These are phyloP conservation scores for Cottoperca gobio DNA, from an alignment of 2,797 vertebrate genomes.

Conservation along the genomic window DNA sequence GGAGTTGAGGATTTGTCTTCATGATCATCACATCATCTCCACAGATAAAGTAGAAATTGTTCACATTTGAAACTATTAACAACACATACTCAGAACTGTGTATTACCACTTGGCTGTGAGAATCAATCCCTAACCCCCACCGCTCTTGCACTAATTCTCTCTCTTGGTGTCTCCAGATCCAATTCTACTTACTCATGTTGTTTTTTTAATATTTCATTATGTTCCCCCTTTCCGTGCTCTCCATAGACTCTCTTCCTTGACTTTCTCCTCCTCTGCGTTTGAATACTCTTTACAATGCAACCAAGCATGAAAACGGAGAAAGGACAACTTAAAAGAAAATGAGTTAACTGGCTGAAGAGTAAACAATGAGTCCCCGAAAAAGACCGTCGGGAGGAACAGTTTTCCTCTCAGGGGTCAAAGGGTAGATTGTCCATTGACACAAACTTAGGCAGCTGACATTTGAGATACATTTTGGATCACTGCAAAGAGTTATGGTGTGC, in stretches of 20 bases:
- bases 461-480: conserved; percentile 52
- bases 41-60: neutral
- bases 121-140: neutral
- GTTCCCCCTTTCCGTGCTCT: neutral
- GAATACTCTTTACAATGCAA: conserved; percentile 20
- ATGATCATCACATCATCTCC: conserved; percentile 33
- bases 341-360: conserved; percentile 62
- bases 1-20: neutral
- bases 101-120: neutral
- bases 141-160: neutral
- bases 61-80: neutral
- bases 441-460: conserved; percentile 66
- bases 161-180: conserved; percentile 8
- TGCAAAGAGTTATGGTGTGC: conserved; percentile 28
- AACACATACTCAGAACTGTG: neutral
- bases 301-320: conserved; percentile 45
- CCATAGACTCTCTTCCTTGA: neutral
- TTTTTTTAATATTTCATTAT: neutral
- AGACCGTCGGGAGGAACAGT: conserved; percentile 57
- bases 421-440: conserved; percentile 71
- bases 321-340: conserved; percentile 49
- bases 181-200: neutral
- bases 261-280: conserved; percentile 16
- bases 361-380: conserved; percentile 70
- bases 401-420: conserved; percentile 72